A percentile compares a stretch with the other conserved stretches of the same genome.
These are phyloP conservation scores for Gymnodraco acuticeps DNA, from an alignment of 2,797 vertebrate genomes.

Conservation along the genomic window DNA sequence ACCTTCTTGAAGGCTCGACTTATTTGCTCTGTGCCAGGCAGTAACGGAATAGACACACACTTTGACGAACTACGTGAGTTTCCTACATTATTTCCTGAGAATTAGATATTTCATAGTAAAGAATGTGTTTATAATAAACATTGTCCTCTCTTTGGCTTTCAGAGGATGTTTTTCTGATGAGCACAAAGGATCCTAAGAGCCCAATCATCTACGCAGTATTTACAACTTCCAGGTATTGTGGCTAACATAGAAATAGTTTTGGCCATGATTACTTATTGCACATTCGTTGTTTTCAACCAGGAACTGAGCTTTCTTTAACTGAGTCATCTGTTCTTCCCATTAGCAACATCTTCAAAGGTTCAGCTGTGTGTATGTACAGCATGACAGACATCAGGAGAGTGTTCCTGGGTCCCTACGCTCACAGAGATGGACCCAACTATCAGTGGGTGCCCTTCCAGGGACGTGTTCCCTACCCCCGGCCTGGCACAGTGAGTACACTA, in stretches of 20 bases:
- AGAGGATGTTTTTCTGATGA: conserved; percentile 92
- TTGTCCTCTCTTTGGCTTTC: conserved; percentile 44
- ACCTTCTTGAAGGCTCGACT: conserved; percentile 98
- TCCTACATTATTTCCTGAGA: not conserved
- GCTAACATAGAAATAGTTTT: conserved; percentile 1
- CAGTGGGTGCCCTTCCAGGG: conserved; percentile 98
- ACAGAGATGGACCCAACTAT: conserved; percentile 96
- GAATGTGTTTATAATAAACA: not conserved
- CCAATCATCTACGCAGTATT: conserved; percentile 96
- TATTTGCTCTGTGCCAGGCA: conserved; percentile 95
- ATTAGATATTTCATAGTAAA: not conserved
- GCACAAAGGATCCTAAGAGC: conserved; percentile 97
- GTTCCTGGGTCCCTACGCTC: conserved; percentile 96
- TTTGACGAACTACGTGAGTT: conserved; percentile 97
- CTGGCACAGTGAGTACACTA: conserved; percentile 92
- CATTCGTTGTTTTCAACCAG: not conserved
- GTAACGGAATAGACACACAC: conserved; percentile 97
- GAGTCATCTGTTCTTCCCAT: conserved; percentile 24
- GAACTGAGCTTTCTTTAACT: conserved; percentile 1
- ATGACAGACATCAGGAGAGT: conserved; percentile 97
- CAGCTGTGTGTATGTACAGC: conserved; percentile 97
- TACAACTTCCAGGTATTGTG: conserved; percentile 94
- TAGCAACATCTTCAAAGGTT: conserved; percentile 99
- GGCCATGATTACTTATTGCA: not conserved
- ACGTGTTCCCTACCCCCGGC: conserved; percentile 95